These are phyloP conservation scores for Deilephila elpenor DNA, from an alignment of 2,888 invertebrate species.

Conservation along the genomic window DNA sequence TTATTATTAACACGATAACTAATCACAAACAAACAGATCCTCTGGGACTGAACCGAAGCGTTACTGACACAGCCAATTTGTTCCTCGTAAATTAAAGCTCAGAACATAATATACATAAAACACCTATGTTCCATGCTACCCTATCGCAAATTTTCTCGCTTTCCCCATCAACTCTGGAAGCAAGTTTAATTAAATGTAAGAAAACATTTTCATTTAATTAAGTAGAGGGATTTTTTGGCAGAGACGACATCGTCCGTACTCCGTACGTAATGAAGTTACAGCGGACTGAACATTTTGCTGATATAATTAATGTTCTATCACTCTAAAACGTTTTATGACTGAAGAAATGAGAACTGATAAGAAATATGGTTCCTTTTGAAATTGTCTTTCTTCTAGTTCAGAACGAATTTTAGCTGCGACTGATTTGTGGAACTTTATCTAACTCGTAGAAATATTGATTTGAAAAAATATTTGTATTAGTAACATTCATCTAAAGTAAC, in stretches of 20 bases:
- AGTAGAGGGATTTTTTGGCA: slow-evolving; percentile 2
- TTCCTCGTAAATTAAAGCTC: no score
- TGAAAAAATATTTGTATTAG: no score
- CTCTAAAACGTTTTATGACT: not conserved
- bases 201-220: slow-evolving; percentile 3
- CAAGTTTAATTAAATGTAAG: slow-evolving; percentile 6
- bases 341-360: not conserved
- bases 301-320: not conserved
- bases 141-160: not conserved
- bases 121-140: not conserved
- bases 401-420: not conserved
- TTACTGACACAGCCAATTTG: no score
- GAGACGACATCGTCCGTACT: not conserved
- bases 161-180: not conserved
- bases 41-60: no score
- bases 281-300: not conserved
- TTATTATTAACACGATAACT: no score
- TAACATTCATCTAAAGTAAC: not conserved
- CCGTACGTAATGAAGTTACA: not conserved
- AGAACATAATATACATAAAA: not conserved
- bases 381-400: not conserved
- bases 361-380: not conserved
- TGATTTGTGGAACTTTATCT: not conserved
- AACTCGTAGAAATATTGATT: not conserved
- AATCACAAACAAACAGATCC: no score